phyloP scores from a whole-genome alignment of 2,888 invertebrate species.

The Chironomus tentans region DNA sequence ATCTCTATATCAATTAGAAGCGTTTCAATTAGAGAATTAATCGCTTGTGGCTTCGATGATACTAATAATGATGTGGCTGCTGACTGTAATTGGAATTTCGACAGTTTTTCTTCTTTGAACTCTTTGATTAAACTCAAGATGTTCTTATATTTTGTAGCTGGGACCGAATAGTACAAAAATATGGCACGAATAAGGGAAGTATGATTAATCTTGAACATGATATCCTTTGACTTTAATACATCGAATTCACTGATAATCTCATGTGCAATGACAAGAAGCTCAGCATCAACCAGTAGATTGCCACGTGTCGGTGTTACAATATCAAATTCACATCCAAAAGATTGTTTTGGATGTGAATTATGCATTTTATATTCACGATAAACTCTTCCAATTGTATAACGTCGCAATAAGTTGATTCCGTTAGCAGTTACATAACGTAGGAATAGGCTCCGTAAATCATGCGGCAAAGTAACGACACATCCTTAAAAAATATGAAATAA shows the following conservation, averaged over 20 bases:
- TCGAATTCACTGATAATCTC: slow-evolving; percentile 64
- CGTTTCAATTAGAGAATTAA: neutral
- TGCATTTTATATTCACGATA: slow-evolving; percentile 69
- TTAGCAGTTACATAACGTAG: slow-evolving; percentile 75
- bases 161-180: slow-evolving; percentile 70
- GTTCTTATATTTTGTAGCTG: slow-evolving; percentile 51
- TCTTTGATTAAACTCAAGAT: slow-evolving; percentile 6
- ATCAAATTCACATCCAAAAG: slow-evolving; percentile 87
- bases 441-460: slow-evolving; percentile 73
- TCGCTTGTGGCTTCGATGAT: neutral
- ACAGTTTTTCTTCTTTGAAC: too few species aligned
- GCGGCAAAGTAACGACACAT: slow-evolving; percentile 72
- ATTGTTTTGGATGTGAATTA: slow-evolving; percentile 81
- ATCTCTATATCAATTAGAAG: neutral
- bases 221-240: slow-evolving; percentile 52
- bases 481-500: slow-evolving; percentile 43
- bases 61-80: slow-evolving; percentile 40
- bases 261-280: slow-evolving; percentile 67
- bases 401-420: slow-evolving; percentile 63
- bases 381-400: slow-evolving; percentile 80
- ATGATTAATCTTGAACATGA: slow-evolving; percentile 68
- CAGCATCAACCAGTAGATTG: slow-evolving; percentile 73
- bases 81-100: slow-evolving; percentile 47
- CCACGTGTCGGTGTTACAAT: slow-evolving; percentile 70
- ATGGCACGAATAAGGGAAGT: slow-evolving; percentile 65